These are phyloP conservation scores for Drosophila prostipennis DNA, from an alignment of 2,888 invertebrate species.

Conservation along the genomic window DNA sequence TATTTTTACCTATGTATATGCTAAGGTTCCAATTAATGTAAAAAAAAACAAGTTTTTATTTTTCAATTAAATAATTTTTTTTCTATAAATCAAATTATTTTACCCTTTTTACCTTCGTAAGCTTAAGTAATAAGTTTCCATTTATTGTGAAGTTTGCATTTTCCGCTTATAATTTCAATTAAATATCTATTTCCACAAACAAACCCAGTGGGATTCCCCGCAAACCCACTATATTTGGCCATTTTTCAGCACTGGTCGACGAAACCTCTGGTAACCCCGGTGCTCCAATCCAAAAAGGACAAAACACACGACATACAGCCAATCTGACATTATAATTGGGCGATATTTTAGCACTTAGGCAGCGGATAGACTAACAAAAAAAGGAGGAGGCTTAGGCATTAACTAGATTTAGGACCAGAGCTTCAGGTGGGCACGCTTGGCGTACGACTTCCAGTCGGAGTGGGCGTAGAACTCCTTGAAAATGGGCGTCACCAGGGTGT, in stretches of 20 bases:
- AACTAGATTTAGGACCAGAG: slow-evolving; percentile 85
- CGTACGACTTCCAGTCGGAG: slow-evolving; percentile 85
- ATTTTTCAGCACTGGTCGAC: slow-evolving; percentile 9
- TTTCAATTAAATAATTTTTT: background rate
- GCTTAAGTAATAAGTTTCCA: background rate
- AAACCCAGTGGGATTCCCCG: background rate
- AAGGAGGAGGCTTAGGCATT: slow-evolving; percentile 41
- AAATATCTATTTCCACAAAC: background rate
- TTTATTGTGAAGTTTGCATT: background rate
- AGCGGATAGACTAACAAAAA: slow-evolving; percentile 60
- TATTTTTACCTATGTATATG: background rate
- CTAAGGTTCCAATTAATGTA: background rate
- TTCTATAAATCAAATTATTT: too few species aligned
- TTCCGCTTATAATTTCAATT: background rate
- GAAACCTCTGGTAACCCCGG: slow-evolving; percentile 8
- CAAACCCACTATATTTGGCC: background rate
- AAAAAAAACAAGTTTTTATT: background rate
- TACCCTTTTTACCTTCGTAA: too few species aligned
- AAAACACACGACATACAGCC: background rate
- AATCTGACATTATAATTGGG: slow-evolving; percentile 52
- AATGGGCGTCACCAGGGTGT: slow-evolving; percentile 87
- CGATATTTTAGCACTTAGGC: slow-evolving; percentile 45
- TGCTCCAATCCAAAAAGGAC: background rate
- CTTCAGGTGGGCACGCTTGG: slow-evolving; percentile 85
- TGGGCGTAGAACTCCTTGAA: slow-evolving; percentile 91